Evolutionary conservation across 1,140 invertebrate species (phyloP), one percentile per base, ranked within the genome.

Genomic region (Neodiprion virginianus): DNA sequence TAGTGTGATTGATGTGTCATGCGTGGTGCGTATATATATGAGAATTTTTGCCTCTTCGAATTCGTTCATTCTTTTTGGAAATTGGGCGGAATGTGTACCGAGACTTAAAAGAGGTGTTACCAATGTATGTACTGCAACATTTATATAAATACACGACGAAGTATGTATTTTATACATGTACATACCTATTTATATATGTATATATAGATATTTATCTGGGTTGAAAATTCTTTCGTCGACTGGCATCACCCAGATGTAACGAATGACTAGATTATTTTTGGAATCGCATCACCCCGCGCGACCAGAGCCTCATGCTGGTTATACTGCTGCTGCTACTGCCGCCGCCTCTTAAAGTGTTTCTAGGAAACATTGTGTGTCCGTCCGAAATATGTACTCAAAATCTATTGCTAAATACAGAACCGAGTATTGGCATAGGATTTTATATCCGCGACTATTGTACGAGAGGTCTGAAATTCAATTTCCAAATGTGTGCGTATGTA

Each of bases 121-220:
- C 5, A 40, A 40, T 40, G 28, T 71, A 74, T 23, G 48, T 72
- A 23, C 21, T 40, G 71, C 11, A 48, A 69, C 71, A 69, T 70
- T 40, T 48, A 71, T 48, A 48, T 23, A 74, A 71, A 72, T 74
- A 47, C 71, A 49, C 71, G 49, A 48, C 47, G 40, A 74, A 71
- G 71, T 70, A 69, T 70, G 71, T 69, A 74, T 23, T 70, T 69
- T 70, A 69, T 69, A 69, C 11, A 73, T 73, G 69, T 69, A 40
- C 28, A 73, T 73, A 73, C 48, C 28, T 72, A 68, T 72, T 49
- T 47, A 72, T 21, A 71, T 75, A 71, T 49, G 48, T 75, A 73
- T 75, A 61, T 75, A 61, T 72, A 65, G 21, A 73, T 68, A 49
- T 76, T 28, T 72, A 73, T 49, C 67, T 69, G 40, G 67, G 67